A percentile compares a stretch with the other conserved stretches of the same genome.
phyloP scores from a whole-genome alignment of 2,888 invertebrate species.

The Allygus modestus region DNA sequence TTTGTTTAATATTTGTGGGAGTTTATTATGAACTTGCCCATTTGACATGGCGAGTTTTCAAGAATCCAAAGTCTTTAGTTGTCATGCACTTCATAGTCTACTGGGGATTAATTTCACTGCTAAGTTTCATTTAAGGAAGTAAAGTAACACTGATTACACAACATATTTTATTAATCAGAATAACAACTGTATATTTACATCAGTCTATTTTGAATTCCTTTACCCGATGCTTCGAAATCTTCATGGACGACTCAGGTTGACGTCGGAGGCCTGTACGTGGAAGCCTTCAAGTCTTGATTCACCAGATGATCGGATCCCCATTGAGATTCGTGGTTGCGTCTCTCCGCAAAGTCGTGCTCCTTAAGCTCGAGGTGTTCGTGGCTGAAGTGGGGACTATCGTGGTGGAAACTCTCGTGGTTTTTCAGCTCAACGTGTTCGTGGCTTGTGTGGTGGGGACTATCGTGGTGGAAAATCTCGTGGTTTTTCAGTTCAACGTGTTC shows the following conservation, averaged over 20 bases:
- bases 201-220: neutral
- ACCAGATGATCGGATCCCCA: neutral
- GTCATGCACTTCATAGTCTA: too few species aligned
- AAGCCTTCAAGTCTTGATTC: conserved; percentile 11
- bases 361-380: neutral
- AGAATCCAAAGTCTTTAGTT: too few species aligned
- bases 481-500: conserved; percentile 27
- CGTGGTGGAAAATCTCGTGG: conserved; percentile 60
- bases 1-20: too few species aligned
- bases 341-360: neutral
- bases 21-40: too few species aligned
- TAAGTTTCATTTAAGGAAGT: too few species aligned
- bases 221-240: neutral
- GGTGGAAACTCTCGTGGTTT: neutral
- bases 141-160: neutral
- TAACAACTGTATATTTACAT: conserved; percentile 15
- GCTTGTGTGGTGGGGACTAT: neutral
- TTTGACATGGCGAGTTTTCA: too few species aligned
- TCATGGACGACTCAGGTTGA: neutral
- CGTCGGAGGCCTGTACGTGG: neutral
- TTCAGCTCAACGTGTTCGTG: neutral
- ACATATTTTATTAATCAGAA: conserved; percentile 21
- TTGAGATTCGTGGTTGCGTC: neutral
- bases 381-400: too few species aligned
- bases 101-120: too few species aligned